Evolutionary conservation across 2,888 invertebrate species (phyloP), one percentile per base, ranked within the genome.

Genomic region (Dynastes hyllus): DNA sequence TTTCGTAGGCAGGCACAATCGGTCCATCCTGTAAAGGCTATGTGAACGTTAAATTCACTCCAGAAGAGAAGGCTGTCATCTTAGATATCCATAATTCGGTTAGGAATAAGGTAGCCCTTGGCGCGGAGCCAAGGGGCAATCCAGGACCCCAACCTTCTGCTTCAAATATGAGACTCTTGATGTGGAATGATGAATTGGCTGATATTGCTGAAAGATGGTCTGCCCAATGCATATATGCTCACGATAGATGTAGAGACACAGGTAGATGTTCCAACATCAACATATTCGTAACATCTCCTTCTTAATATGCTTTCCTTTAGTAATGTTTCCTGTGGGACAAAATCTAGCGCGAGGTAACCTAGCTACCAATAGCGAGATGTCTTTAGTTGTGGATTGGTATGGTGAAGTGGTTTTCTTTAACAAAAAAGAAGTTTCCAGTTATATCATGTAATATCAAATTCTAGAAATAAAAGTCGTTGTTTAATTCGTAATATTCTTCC

Each of bases 101-200:
- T 76, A 87, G 90, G 67, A 87, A 87, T 83, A 80, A 81, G 66
- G 86, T 90, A 78, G 90, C 90, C 1, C 83, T 82, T 53, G 89
- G 89, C 37, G 77, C 81, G 61, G 89, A 89, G 81, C 73, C 55
- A 2, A 83, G 86, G 50, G 89, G 90, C 5, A 83, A 84, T 75
- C 87, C 88, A 13, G 90, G 89, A 2, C 88, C 89, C 1, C 90
- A 90, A 83, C 88, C 88, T 6, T 80, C 85, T 53, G 89, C 89
- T 3, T 81, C 86, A 0, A 88, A 89, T 81, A 89, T 89, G 89
- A 84, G 88, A 69, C 70, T 82, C 22, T 61, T 89, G 73, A 84
- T 85, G 78, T 90, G 90, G 90, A 88, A 89, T 82, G 84, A 86
- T 2, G 90, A 90, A 81, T 81, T 91, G 53, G 89, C 87, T 0